Evolutionary conservation across 1,140 invertebrate genomes (phyloP).

Genomic region (Drosophila gunungcola): DNA sequence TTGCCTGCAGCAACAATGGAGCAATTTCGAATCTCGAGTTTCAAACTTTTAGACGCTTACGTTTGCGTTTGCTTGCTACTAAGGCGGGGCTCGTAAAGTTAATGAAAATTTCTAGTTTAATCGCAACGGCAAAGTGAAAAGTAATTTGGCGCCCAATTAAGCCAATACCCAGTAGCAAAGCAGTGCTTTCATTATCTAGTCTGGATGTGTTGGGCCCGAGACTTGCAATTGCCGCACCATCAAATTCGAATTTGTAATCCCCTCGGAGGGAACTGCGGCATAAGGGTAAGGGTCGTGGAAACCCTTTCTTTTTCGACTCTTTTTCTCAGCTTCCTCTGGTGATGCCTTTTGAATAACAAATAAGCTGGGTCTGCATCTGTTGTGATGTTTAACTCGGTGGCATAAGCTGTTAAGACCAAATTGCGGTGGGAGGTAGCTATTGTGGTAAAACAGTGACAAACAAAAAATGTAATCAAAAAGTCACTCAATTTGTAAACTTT

Average conservation of each 20-base stretch:
- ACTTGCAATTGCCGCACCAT: constrained; percentile 38
- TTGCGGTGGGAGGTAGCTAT: constrained; percentile 9
- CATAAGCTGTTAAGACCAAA: constrained; percentile 8
- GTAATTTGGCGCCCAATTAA: constrained; percentile 70
- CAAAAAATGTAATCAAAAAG: background rate
- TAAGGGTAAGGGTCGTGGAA: constrained; percentile 44
- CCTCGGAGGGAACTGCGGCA: constrained; percentile 11
- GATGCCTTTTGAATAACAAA: constrained; percentile 45
- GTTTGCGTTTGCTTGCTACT: constrained; percentile 15
- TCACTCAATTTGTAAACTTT: no score
- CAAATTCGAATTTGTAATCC: constrained; percentile 36
- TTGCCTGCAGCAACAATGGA: constrained; percentile 34
- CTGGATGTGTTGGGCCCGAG: constrained; percentile 3
- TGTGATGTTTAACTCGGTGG: constrained; percentile 17
- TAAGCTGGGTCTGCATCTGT: constrained; percentile 26
- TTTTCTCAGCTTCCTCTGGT: background rate
- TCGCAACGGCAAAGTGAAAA: constrained; percentile 68
- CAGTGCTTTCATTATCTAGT: constrained; percentile 28
- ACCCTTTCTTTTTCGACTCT: constrained; percentile 12
- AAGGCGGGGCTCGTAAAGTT: constrained; percentile 9
- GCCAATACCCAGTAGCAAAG: constrained; percentile 22
- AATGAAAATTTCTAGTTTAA: constrained; percentile 64
- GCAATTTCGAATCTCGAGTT: constrained; percentile 43
- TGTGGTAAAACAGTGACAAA: background rate
- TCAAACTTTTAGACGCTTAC: constrained; percentile 55